These are phyloP conservation scores for Canis aureus DNA, from an alignment of 2,113 vertebrate genomes.

Conservation along the genomic window DNA sequence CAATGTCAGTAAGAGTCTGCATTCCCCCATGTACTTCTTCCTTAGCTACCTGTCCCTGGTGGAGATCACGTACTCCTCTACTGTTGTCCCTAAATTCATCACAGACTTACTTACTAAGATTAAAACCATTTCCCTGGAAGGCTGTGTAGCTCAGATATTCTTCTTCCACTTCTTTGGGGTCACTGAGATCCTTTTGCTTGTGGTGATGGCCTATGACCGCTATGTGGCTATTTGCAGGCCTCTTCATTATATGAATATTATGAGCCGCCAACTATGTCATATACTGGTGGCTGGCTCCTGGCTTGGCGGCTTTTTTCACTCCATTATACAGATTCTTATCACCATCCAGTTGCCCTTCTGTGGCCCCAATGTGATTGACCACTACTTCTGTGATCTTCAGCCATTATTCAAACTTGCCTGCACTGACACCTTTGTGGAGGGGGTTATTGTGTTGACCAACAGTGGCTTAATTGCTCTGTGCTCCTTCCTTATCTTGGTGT, in stretches of 20 bases:
- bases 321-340: conserved; percentile 64
- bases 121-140: conserved; percentile 61
- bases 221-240: conserved; percentile 75
- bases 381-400: conserved; percentile 78
- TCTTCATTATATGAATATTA: conserved; percentile 59
- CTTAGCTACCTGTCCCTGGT: conserved; percentile 65
- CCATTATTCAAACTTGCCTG: conserved; percentile 72
- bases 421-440: conserved; percentile 63
- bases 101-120: conserved; percentile 51
- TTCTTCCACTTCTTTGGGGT: conserved; percentile 71
- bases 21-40: conserved; percentile 73
- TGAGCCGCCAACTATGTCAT: conserved; percentile 41
- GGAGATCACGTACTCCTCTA: conserved; percentile 71
- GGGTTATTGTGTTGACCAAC: conserved; percentile 50
- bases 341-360: conserved; percentile 67
- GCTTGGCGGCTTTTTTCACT: conserved; percentile 69
- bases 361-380: conserved; percentile 70
- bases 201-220: conserved; percentile 67
- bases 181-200: conserved; percentile 56
- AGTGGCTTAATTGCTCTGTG: conserved; percentile 57
- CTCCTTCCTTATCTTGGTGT: conserved; percentile 57
- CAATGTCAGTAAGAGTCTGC: conserved; percentile 19
- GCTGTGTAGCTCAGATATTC: conserved; percentile 73
- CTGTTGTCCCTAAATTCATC: conserved; percentile 68
- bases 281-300: conserved; percentile 56